Base-by-base conservation (phyloP, 2,113 vertebrate species). In the Desmodus rotundus region DNA sequence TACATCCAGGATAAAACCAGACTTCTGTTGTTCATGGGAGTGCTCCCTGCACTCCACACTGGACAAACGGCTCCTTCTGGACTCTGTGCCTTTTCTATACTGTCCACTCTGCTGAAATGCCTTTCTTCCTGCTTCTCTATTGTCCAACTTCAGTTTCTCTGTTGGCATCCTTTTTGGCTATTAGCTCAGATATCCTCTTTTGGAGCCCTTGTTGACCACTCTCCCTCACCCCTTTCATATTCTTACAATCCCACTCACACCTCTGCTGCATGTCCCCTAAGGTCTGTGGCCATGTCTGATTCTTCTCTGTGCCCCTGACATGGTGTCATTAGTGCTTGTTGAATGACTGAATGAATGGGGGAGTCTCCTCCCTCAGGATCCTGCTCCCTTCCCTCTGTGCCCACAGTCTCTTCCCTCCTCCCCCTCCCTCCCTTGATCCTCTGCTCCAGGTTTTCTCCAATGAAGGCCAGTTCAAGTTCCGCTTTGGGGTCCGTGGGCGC, bases 381-480 rank as follows among this genome's bases (percentile, higher is more conserved):
- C 73, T n/a, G 50, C 91, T 89, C 78, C 90, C 33, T 36, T 19
- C 36, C 91, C 92, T 70, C 54, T 94, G 87, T 70, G 52, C 92
- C 89, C 68, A 92, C 54, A 56, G 80, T 84, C 63, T 93, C 68
- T 76, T 20, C 78, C 72, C 68, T 74, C 58, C 28, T 76, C 56
- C n/a, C 88, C 43, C 52, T 83, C 91, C 91, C 33, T 77, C 47
- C 90, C 67, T 89, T 28, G 24, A 56, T 82, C 94, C 93, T 92
- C 41, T 89, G 41, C 81, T 33, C 20, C 89, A 99, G 99, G 99
- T 99, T 24, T 99, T 99, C 96, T 99, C 99, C 84, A 99, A 99
- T 0, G 99, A 99, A 33, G 99, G 99, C 15, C 99, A 99, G 97
- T 99, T 99, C 98, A 99, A 99, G 96, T 98, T 99, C 98, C 99